Evolutionary conservation across 2,113 vertebrate genomes (phyloP), one percentile per base, ranked within the genome.

Genomic region (Jaculus jaculus): DNA sequence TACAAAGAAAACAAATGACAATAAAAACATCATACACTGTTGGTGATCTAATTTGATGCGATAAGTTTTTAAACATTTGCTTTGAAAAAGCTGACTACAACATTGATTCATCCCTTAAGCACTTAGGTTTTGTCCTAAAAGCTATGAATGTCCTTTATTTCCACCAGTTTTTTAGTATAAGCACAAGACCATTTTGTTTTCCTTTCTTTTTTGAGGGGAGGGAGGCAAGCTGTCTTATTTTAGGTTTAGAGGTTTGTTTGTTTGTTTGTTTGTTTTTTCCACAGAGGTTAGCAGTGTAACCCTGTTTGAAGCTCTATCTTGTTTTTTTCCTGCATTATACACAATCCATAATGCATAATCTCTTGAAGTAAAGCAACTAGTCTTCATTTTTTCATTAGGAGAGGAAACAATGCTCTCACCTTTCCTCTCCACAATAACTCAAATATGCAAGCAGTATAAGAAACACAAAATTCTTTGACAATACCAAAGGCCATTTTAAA

Each of bases 391-490:
- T 88, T 82, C 9, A 75, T 61, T 58, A 39, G 10, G 8, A 65
- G 30, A 87, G 3, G 84, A 58, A 87, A 68, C 12, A 24, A 16
- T 54, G 11, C 2, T 77, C 34, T 86, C 24, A 60, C 47, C 12
- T 74, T 81, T 91, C 66, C 39, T 65, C 4, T 82, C 20, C 42
- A 77, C 10, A 91, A 47, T 95, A 21, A 85, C 58, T 77, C 42
- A 54, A 72, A 66, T 42, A 17, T 82, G 34, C 42, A 61, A 42
- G 66, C 32, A 75, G n/a, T 86, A 61, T 58, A 69, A 78, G 73
- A 94, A 85, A 77, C 21, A 71, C 32, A 84, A 86, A 71, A 28
- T 82, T 30, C 18, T 91, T 94, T 77, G 8, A 88, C 63, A 91
- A 77, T 77, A 86, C 51, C 26, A 86, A 71, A 87, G 51, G 65